Percentiles rank a stretch among this genome's conserved stretches.
Evolutionary conservation across 1,140 invertebrate genomes (phyloP).

Genomic region (Orius insidiosus): DNA sequence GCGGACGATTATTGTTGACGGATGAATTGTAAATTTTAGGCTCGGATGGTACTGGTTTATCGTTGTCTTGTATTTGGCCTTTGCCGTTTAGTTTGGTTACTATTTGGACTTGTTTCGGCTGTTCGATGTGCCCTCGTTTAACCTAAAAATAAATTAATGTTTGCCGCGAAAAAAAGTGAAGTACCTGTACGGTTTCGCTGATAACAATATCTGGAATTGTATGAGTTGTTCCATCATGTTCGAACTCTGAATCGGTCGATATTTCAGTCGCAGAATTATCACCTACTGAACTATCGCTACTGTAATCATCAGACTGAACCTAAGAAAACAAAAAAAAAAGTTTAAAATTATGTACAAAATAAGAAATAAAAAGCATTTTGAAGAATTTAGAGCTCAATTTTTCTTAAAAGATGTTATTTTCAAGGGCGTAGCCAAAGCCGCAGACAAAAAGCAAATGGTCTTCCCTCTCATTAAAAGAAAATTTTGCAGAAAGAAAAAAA

Average conservation of each 20-base stretch:
- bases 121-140: constrained; percentile 16
- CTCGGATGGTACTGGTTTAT: constrained; percentile 12
- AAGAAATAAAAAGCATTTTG: too few relatives aligned
- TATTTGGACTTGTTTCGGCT: constrained; percentile 20
- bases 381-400: too few relatives aligned
- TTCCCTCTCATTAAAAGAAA: too few relatives aligned
- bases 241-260: constrained; percentile 79
- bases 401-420: too few relatives aligned
- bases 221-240: constrained; percentile 56
- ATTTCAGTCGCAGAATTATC: constrained; percentile 77
- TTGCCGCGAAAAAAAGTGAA: background rate
- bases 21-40: constrained; percentile 13
- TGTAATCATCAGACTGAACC: constrained; percentile 47
- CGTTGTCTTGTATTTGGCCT: constrained; percentile 16
- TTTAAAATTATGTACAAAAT: too few relatives aligned
- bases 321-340: constrained; percentile 24
- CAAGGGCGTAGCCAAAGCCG: too few relatives aligned
- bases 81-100: constrained; percentile 18
- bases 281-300: constrained; percentile 29
- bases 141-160: constrained; percentile 12
- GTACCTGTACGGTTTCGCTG: constrained; percentile 46
- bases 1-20: constrained; percentile 19
- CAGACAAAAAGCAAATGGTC: too few relatives aligned
- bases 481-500: too few relatives aligned
- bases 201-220: constrained; percentile 45